Base-by-base conservation (phyloP, 2,888 invertebrate genomes). In the Tanytarsus gracilentus region DNA sequence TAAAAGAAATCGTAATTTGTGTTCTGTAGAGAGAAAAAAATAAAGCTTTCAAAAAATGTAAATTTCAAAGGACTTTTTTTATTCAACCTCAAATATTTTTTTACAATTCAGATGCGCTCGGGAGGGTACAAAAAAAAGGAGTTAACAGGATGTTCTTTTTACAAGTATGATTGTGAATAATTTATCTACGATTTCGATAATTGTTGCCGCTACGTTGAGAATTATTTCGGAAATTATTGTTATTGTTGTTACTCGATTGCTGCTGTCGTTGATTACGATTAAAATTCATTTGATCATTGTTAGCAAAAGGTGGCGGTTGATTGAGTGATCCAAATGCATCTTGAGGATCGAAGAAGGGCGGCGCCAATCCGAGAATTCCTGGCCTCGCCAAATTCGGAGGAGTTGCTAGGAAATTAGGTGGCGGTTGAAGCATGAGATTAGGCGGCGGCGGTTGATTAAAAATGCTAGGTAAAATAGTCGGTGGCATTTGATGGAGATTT, bases 361-460 rank as follows among this genome's bases (percentile, higher is more conserved):
- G 79, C 40, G 79, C 77, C 67, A 81, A 78, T 9, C 81, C 80
- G 64, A 83, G 70, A 26, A 82, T 68, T 1, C 81, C 80, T 1
- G 81, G 81, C 3, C 66, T 78, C 66, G 62, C 77, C 73, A 18
- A 26, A 30, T 11, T 23, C 1, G n/a, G 8, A 6, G 52, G 27
- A 18, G 59, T 50, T 8, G 55, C 23, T 6, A 65, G 64, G 1
- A 70, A 68, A 3, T 39, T 73, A 62, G 14, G 44, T 18, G 44
- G 44, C 23, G 44, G 44, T 8, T 44, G 44, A 23, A 11, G 18
- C 44, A 44, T 44, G 8, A 44, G 18, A 9, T 23, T 44, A 1
- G 44, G 44, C 21, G 51, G 51, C 26, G 51, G 51, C 8, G 51
- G 51, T 18, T 51, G 51, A 14, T 51, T 27, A 5, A 51, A 25